phyloP scores from a whole-genome alignment of 2,113 vertebrate genomes.

The Silurus meridionalis region DNA sequence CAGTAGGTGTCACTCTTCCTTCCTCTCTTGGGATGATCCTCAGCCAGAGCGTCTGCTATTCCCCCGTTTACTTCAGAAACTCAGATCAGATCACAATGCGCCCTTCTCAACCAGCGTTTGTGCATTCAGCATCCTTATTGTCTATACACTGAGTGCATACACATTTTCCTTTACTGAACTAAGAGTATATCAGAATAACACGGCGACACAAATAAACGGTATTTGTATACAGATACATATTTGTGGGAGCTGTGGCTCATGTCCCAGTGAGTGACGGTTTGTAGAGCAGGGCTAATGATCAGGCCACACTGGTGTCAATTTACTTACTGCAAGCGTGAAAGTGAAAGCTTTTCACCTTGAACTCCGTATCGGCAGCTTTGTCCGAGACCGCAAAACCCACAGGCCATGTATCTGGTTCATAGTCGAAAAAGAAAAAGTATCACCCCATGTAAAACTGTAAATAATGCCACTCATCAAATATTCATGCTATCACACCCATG shows the following conservation, averaged over 20 bases:
- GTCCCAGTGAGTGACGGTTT: conserved; percentile 45
- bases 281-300: conserved; percentile 57
- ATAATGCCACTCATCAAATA: conserved; percentile 58
- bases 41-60: neutral
- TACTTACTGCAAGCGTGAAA: conserved; percentile 60
- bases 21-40: conserved; percentile 54
- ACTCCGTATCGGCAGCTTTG: conserved; percentile 44
- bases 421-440: conserved; percentile 57
- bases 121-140: conserved; percentile 2
- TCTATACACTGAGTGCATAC: neutral
- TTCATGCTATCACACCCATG: conserved; percentile 58
- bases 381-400: conserved; percentile 59
- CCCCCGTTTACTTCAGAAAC: neutral
- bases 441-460: conserved; percentile 47
- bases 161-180: neutral
- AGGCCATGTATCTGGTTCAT: conserved; percentile 60
- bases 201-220: neutral
- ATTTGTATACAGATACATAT: conserved; percentile 29
- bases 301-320: conserved; percentile 60
- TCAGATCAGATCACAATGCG: conserved; percentile 11
- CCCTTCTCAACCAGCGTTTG: neutral
- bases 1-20: conserved; percentile 78
- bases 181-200: neutral
- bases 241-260: conserved; percentile 41
- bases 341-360: conserved; percentile 58